Evolutionary conservation across 2,113 vertebrate species (phyloP).

Genomic region (Thunnus thynnus): DNA sequence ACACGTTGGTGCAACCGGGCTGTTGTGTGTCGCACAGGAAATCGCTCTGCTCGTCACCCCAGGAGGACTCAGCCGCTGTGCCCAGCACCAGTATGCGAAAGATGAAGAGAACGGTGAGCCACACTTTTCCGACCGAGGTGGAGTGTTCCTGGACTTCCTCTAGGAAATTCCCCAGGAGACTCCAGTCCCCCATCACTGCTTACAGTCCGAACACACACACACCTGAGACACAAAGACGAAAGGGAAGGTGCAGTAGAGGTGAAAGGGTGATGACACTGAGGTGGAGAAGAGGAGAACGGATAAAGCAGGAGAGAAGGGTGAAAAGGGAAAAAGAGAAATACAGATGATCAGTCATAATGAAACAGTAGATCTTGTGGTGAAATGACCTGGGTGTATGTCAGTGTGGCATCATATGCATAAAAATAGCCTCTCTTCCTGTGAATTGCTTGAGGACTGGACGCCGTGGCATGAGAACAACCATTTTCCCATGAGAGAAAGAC

Average conservation of each 20-base stretch:
- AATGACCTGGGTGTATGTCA: conserved; percentile 31
- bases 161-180: conserved; percentile 94
- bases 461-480: conserved; percentile 58
- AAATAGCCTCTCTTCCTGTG: conserved; percentile 73
- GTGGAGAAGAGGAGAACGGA: conserved; percentile 2
- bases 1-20: conserved; percentile 96
- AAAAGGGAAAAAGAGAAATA: conserved; percentile 30
- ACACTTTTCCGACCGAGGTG: conserved; percentile 96
- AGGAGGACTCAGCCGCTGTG: conserved; percentile 95
- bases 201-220: conserved; percentile 34
- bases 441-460: conserved; percentile 56
- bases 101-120: conserved; percentile 97
- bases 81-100: conserved; percentile 98
- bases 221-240: conserved; percentile 45
- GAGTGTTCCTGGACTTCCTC: conserved; percentile 98
- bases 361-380: not conserved
- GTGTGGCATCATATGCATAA: conserved; percentile 49
- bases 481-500: conserved; percentile 56
- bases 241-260: not conserved
- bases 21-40: conserved; percentile 95
- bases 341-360: conserved; percentile 45
- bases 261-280: conserved; percentile 28
- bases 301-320: not conserved
- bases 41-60: conserved; percentile 97
- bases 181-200: conserved; percentile 96